These are phyloP conservation scores for Hedya salicella DNA, from an alignment of 2,888 invertebrate genomes.

Conservation along the genomic window DNA sequence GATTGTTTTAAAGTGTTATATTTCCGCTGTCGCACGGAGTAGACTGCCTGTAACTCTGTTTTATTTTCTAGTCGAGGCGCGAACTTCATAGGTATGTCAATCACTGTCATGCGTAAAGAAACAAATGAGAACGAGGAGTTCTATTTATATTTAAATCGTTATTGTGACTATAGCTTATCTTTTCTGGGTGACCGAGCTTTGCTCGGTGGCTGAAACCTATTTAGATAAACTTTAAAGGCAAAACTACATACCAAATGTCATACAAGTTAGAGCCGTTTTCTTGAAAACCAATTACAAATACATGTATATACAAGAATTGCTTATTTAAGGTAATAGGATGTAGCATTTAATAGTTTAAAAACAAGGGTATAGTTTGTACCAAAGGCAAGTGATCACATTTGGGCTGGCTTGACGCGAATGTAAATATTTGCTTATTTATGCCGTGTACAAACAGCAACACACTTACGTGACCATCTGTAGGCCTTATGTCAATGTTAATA, in stretches of 20 bases:
- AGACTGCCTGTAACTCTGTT: neutral
- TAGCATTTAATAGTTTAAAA: no score
- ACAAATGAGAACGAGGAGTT: neutral
- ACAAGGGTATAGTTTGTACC: neutral
- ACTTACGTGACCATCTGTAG: no score
- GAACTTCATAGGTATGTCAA: conserved; percentile 2
- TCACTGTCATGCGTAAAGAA: conserved; percentile 2
- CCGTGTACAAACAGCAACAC: no score
- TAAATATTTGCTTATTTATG: conserved; percentile 1
- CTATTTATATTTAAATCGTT: conserved; percentile 14
- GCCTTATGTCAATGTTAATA: no score
- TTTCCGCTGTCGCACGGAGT: neutral
- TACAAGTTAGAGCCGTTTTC: no score
- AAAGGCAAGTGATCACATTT: neutral
- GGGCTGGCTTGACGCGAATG: neutral
- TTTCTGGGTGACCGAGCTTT: no score
- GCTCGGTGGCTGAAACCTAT: no score
- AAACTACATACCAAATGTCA: no score
- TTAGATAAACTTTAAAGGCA: no score
- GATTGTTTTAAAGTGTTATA: neutral
- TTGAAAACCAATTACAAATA: no score
- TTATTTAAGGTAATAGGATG: no score
- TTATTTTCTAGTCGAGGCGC: conserved; percentile 5
- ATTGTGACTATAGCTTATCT: neutral
- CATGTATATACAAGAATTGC: no score